Percentiles rank a stretch among this genome's conserved stretches.
phyloP scores from a whole-genome alignment of 1,140 invertebrate species.

The Orussus abietinus region DNA sequence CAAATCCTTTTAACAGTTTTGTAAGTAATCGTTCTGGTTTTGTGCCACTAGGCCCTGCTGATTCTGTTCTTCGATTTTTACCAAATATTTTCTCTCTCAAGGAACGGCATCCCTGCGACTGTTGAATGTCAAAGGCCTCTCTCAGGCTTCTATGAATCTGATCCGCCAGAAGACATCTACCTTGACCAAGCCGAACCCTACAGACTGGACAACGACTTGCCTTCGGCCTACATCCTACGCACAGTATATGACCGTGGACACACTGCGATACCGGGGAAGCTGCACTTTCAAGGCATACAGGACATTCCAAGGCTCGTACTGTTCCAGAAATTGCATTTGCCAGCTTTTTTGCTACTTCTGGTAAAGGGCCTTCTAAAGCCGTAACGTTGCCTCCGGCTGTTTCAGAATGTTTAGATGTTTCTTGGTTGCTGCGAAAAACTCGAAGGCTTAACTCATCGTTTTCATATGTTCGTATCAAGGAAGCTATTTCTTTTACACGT shows the following conservation, averaged over 20 bases:
- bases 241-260: slow-evolving; percentile 64
- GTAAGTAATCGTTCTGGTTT: not conserved
- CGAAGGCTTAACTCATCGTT: slow-evolving; percentile 28
- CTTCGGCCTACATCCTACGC: slow-evolving; percentile 58
- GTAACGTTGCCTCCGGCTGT: slow-evolving; percentile 17
- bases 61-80: too few relatives aligned
- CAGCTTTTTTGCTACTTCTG: slow-evolving; percentile 42
- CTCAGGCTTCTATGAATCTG: slow-evolving; percentile 49
- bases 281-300: slow-evolving; percentile 59
- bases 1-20: slow-evolving; percentile 19
- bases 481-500: slow-evolving; percentile 57
- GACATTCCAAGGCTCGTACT: slow-evolving; percentile 61
- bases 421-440: slow-evolving; percentile 45
- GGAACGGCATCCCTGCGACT: too few relatives aligned
- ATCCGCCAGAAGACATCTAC: slow-evolving; percentile 57
- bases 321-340: slow-evolving; percentile 46
- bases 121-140: slow-evolving; percentile 42
- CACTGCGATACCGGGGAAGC: slow-evolving; percentile 63
- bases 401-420: slow-evolving; percentile 46
- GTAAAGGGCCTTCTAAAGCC: slow-evolving; percentile 41
- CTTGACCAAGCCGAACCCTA: slow-evolving; percentile 52
- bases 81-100: too few relatives aligned
- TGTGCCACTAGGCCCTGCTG: too few relatives aligned
- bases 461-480: slow-evolving; percentile 51
- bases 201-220: slow-evolving; percentile 62